A percentile compares a stretch with the other conserved stretches of the same genome.
These are phyloP conservation scores for Ceratotherium simum DNA, from an alignment of 2,113 vertebrate genomes.

Conservation along the genomic window DNA sequence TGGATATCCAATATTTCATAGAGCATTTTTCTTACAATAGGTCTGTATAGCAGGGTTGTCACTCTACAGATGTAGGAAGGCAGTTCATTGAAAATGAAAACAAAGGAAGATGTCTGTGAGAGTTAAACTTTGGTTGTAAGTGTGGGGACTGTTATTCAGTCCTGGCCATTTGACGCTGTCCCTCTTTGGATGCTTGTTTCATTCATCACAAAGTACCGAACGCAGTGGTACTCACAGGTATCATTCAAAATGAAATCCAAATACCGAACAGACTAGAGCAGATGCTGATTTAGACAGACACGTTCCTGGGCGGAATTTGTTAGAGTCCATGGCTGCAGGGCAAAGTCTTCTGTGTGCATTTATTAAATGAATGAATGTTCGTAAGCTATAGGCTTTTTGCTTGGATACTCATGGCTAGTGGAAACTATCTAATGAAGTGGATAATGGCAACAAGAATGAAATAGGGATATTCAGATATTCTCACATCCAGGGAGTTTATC, in stretches of 20 bases:
- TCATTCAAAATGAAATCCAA: conserved; percentile 15
- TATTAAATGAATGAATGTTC: not conserved
- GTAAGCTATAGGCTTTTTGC: not conserved
- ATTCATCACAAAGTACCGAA: not conserved
- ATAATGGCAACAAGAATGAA: not conserved
- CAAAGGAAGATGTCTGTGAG: not conserved
- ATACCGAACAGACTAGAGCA: not conserved
- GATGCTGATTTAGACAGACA: not conserved
- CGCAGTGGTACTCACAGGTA: rapidly evolving
- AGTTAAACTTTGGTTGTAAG: not conserved
- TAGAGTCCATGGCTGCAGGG: not conserved
- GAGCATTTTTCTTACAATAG: not conserved
- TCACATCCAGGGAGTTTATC: not conserved
- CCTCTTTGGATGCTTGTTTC: not conserved
- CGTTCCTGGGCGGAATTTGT: not conserved
- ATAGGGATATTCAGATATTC: not conserved
- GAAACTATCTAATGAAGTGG: not conserved
- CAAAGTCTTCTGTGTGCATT: not conserved
- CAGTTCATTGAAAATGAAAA: not conserved
- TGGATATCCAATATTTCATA: not conserved
- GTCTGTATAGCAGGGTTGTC: not conserved
- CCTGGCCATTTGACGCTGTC: not conserved
- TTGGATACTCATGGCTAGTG: not conserved
- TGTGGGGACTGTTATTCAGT: not conserved
- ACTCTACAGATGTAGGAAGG: not conserved